These are phyloP conservation scores for Himalopsyche tibetana DNA, from an alignment of 2,888 invertebrate species.

Conservation along the genomic window DNA sequence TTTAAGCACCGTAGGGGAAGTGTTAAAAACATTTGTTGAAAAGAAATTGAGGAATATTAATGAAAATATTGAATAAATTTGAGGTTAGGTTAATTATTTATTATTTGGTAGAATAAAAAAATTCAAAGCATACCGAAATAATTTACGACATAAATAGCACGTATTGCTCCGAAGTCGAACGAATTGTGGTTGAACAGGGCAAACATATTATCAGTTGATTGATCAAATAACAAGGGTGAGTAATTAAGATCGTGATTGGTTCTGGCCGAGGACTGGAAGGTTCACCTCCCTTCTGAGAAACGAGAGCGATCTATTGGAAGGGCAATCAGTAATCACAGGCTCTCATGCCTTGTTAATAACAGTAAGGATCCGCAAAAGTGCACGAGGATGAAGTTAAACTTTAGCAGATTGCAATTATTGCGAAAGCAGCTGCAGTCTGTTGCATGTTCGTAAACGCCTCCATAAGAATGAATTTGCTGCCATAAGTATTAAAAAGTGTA, in stretches of 20 bases:
- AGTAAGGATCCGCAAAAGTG: constrained; percentile 50
- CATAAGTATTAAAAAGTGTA: neutral
- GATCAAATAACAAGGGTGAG: constrained; percentile 65
- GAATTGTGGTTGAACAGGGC: constrained; percentile 35
- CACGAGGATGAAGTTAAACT: constrained; percentile 17
- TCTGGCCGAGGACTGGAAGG: constrained; percentile 26
- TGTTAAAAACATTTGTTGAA: too few species aligned
- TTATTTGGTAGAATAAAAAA: neutral
- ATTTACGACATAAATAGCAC: neutral
- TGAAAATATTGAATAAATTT: too few species aligned
- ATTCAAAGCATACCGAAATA: neutral
- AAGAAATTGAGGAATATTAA: too few species aligned
- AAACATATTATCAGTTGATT: constrained; percentile 63
- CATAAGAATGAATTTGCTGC: neutral
- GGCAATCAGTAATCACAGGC: constrained; percentile 51
- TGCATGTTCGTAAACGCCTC: constrained; percentile 11
- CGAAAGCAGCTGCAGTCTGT: constrained; percentile 1
- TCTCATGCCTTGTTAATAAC: constrained; percentile 48
- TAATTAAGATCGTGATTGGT: constrained; percentile 65
- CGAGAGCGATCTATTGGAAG: constrained; percentile 45
- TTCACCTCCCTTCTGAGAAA: constrained; percentile 42
- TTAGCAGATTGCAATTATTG: constrained; percentile 11
- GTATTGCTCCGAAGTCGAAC: neutral
- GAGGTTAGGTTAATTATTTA: neutral
- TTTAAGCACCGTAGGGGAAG: too few species aligned